A percentile compares a stretch with the other conserved stretches of the same genome.
These are phyloP conservation scores for Sycophila texana DNA, from an alignment of 2,888 invertebrate species.

Conservation along the genomic window DNA sequence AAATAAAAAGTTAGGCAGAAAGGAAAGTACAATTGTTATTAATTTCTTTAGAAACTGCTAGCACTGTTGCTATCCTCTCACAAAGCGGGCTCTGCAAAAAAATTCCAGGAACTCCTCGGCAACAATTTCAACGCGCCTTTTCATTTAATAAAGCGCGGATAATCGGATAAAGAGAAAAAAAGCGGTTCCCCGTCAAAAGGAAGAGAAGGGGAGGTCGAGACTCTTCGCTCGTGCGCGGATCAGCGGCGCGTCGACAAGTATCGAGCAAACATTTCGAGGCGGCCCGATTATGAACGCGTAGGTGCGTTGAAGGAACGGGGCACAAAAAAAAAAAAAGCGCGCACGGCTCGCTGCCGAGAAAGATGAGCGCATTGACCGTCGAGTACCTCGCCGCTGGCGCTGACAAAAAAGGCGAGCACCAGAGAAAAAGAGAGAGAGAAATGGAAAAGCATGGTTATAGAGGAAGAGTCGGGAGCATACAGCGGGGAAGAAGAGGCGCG, in stretches of 20 bases:
- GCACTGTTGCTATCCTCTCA: too few species aligned
- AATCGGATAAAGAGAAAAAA: slow-evolving; percentile 34
- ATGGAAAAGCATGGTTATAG: slow-evolving; percentile 25
- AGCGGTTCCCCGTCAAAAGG: neutral
- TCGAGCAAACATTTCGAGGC: slow-evolving; percentile 41
- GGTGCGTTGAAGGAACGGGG: slow-evolving; percentile 28
- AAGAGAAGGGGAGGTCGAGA: slow-evolving; percentile 11
- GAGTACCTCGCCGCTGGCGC: neutral
- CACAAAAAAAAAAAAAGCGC: slow-evolving; percentile 16
- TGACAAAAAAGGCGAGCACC: neutral
- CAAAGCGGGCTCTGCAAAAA: neutral
- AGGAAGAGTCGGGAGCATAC: slow-evolving; percentile 21
- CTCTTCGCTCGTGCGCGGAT: neutral
- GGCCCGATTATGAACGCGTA: slow-evolving; percentile 45
- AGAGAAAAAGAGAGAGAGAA: too few species aligned
- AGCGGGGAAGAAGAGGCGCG: neutral
- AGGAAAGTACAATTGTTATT: too few species aligned
- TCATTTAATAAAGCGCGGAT: slow-evolving; percentile 31
- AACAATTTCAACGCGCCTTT: slow-evolving; percentile 24
- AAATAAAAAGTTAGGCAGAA: too few species aligned
- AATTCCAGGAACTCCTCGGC: neutral
- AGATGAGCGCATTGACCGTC: slow-evolving; percentile 34
- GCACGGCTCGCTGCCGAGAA: neutral
- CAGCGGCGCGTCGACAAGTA: slow-evolving; percentile 44
- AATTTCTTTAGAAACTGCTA: too few species aligned